phyloP scores from a whole-genome alignment of 2,113 vertebrate genomes.

The Sinocyclocheilus rhinocerous region DNA sequence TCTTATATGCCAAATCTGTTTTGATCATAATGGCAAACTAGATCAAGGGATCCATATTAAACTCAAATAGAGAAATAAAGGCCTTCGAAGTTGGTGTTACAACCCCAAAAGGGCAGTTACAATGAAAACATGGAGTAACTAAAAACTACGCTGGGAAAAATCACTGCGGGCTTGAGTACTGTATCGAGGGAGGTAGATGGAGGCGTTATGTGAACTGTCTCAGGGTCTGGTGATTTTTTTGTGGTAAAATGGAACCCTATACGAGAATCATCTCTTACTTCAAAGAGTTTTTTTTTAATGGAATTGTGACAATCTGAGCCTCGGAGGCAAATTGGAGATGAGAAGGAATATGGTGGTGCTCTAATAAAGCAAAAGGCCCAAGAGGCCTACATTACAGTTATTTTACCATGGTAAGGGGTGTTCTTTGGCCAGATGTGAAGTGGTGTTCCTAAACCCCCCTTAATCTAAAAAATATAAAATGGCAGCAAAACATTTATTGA shows the following conservation, averaged over 20 bases:
- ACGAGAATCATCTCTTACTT: slow-evolving; percentile 57
- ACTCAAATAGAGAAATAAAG: neutral
- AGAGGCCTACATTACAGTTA: neutral
- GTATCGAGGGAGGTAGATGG: neutral
- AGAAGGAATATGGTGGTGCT: slow-evolving; percentile 45
- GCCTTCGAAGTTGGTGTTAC: neutral
- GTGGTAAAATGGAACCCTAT: neutral
- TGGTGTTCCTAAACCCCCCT: neutral
- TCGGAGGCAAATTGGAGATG: slow-evolving; percentile 72
- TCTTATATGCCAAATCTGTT: slow-evolving; percentile 21
- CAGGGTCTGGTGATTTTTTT: slow-evolving; percentile 3
- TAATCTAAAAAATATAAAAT: neutral
- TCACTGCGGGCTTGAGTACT: neutral
- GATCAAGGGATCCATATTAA: slow-evolving; percentile 1
- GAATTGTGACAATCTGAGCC: slow-evolving; percentile 64
- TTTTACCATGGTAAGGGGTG: neutral
- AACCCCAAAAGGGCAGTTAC: neutral
- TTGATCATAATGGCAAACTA: slow-evolving; percentile 10
- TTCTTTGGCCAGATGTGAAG: neutral
- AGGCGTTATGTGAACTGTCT: slow-evolving; percentile 16
- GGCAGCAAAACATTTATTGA: neutral
- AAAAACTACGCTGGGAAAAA: slow-evolving; percentile 1
- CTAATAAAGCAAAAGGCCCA: neutral
- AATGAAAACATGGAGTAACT: neutral
- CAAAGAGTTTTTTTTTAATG: slow-evolving; percentile 42